Evolutionary conservation across 2,113 vertebrate species (phyloP).

Genomic region (Mirounga angustirostris): DNA sequence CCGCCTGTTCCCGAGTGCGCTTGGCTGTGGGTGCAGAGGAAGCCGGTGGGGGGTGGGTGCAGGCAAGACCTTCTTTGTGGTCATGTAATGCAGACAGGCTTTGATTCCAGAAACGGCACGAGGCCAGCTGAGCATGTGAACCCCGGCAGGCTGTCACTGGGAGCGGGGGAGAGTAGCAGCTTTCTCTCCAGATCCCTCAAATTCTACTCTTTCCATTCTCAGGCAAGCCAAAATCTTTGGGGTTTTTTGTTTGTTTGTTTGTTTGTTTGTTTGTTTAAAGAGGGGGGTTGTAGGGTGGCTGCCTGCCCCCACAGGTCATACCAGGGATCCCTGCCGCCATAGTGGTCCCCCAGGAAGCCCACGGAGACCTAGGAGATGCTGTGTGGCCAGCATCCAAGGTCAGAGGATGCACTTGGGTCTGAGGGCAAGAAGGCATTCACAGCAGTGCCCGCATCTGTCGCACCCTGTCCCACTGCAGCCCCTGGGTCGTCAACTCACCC

Average conservation of each 20-base stretch:
- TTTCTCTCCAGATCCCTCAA: neutral
- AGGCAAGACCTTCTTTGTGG: slow-evolving; percentile 63
- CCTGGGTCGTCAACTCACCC: neutral
- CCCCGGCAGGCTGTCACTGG: neutral
- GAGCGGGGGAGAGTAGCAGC: neutral
- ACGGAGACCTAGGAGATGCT: neutral
- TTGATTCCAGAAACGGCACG: slow-evolving; percentile 80
- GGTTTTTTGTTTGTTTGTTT: neutral
- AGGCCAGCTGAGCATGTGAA: slow-evolving; percentile 75
- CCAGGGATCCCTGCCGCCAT: neutral
- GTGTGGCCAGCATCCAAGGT: neutral
- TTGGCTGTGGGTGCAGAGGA: neutral
- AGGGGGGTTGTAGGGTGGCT: neutral
- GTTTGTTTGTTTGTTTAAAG: neutral
- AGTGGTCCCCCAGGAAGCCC: neutral
- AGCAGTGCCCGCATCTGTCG: rapidly evolving
- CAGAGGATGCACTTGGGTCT: neutral
- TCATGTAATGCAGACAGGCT: slow-evolving; percentile 74
- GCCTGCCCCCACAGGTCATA: rapidly evolving
- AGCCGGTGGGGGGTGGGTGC: neutral
- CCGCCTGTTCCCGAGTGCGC: neutral
- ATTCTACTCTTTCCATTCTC: neutral
- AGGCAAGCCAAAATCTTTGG: neutral
- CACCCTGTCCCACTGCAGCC: neutral
- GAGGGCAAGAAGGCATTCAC: neutral